A percentile compares a stretch with the other conserved stretches of the same genome.
Evolutionary conservation across 2,888 invertebrate species (phyloP).

Genomic region (Eudasyphora cyanicolor): DNA sequence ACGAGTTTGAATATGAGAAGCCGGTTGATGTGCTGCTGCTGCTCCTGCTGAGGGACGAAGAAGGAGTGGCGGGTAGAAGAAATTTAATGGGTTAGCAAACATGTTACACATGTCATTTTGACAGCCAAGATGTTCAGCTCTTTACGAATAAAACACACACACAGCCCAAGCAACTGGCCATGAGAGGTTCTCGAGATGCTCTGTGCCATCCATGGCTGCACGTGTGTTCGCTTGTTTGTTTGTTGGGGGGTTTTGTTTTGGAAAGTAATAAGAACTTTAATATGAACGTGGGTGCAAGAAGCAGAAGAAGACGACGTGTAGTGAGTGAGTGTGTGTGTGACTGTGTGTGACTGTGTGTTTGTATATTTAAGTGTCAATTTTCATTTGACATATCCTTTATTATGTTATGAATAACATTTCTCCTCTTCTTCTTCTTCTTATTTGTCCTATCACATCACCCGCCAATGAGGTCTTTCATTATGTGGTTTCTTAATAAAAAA

Average conservation of each 20-base stretch:
- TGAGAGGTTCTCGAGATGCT: constrained; percentile 1
- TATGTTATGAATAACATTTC: constrained; percentile 50
- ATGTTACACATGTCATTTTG: constrained; percentile 59
- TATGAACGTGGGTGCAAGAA: not conserved
- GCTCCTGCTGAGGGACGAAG: no score
- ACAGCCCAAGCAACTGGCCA: not conserved
- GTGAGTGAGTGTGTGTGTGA: not conserved
- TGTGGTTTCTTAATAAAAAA: constrained; percentile 25
- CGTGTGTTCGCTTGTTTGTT: not conserved
- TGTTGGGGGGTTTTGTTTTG: not conserved
- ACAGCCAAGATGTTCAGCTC: constrained; percentile 36
- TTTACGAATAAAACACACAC: constrained; percentile 11
- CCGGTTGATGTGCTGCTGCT: no score
- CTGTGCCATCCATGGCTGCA: no score
- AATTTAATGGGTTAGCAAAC: constrained; percentile 62
- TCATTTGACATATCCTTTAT: constrained; percentile 59
- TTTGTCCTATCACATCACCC: not conserved
- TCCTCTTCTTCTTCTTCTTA: constrained; percentile 13
- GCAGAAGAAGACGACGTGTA: no score
- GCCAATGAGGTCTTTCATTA: not conserved
- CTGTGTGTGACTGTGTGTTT: constrained; percentile 11
- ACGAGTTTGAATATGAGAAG: no score
- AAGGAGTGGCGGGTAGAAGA: not conserved
- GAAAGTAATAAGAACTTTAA: constrained; percentile 10
- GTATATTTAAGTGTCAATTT: constrained; percentile 58